Percentiles rank a stretch among this genome's conserved stretches.
Evolutionary conservation across 1,140 invertebrate genomes (phyloP).

Genomic region (Macrobrachium nipponense): DNA sequence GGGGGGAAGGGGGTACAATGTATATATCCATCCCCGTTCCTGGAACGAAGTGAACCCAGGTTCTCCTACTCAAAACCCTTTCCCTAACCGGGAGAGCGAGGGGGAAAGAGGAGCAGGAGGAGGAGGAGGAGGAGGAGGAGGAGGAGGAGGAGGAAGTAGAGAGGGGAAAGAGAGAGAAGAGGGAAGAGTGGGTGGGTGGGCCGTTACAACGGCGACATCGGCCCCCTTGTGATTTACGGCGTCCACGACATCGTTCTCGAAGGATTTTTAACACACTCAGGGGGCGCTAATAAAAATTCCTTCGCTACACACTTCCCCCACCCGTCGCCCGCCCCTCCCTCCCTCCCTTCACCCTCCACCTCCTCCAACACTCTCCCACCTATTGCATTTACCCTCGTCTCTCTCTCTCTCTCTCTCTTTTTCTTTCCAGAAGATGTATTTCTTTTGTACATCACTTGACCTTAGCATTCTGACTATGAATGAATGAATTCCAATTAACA

Average conservation of each 20-base stretch:
- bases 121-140: background rate
- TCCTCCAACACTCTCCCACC: background rate
- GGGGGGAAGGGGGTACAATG: background rate
- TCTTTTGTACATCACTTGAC: background rate
- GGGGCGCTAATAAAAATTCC: conserved; percentile 42
- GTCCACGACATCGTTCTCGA: conserved; percentile 18
- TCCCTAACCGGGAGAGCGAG: background rate
- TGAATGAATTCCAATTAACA: no score
- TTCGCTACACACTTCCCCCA: background rate
- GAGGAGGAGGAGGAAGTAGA: background rate
- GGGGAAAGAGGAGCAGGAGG: background rate
- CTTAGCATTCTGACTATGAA: no score
- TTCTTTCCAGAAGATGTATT: background rate
- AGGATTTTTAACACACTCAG: conserved; percentile 40
- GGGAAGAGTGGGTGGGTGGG: background rate
- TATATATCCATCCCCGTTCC: no score
- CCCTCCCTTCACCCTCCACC: background rate
- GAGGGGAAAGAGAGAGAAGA: no score
- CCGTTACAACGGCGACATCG: conserved; percentile 17
- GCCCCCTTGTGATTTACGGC: conserved; percentile 35
- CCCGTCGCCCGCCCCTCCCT: background rate
- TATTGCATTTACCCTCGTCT: background rate
- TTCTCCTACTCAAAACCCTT: no score
- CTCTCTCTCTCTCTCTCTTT: background rate
- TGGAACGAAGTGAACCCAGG: background rate